phyloP scores from a whole-genome alignment of 2,113 vertebrate species.

The Takifugu bimaculatus region DNA sequence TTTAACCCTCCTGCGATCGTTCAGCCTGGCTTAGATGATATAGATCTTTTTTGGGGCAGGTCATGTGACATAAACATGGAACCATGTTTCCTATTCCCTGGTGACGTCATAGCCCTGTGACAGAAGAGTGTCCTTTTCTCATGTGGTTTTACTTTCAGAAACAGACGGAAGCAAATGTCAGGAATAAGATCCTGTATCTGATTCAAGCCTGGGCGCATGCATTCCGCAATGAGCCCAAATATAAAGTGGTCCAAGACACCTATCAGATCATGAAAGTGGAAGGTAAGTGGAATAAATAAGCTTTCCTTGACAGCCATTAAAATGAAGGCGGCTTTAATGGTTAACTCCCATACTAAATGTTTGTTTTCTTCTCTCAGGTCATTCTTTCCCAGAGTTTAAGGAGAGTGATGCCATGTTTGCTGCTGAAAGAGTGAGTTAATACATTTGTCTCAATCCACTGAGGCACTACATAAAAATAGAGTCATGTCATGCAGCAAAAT shows the following conservation, averaged over 20 bases:
- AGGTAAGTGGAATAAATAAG: slow-evolving; percentile 77
- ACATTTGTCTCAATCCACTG: not conserved
- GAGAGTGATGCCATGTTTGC: slow-evolving; percentile 99
- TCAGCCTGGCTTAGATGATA: slow-evolving; percentile 4
- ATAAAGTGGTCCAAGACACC: slow-evolving; percentile 98
- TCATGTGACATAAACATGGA: slow-evolving; percentile 53
- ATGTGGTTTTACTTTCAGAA: slow-evolving; percentile 67
- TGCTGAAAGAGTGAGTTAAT: slow-evolving; percentile 86
- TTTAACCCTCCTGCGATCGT: not conserved
- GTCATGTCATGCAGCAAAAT: too few relatives aligned
- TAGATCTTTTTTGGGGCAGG: too few relatives aligned
- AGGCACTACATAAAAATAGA: not conserved
- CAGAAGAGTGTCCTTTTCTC: slow-evolving; percentile 26
- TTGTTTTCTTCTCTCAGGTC: slow-evolving; percentile 71
- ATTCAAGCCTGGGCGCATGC: slow-evolving; percentile 98
- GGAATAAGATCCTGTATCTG: slow-evolving; percentile 93
- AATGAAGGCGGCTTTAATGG: not conserved
- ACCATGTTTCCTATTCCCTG: slow-evolving; percentile 63
- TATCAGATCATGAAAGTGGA: slow-evolving; percentile 99
- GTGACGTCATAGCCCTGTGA: slow-evolving; percentile 67
- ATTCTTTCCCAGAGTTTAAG: slow-evolving; percentile 95
- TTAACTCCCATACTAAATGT: not conserved
- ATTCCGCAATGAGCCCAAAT: slow-evolving; percentile 97
- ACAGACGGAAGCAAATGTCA: slow-evolving; percentile 90
- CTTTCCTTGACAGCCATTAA: not conserved